Evolutionary conservation across 2,113 vertebrate genomes (phyloP).

Genomic region (Erinaceus europaeus): DNA sequence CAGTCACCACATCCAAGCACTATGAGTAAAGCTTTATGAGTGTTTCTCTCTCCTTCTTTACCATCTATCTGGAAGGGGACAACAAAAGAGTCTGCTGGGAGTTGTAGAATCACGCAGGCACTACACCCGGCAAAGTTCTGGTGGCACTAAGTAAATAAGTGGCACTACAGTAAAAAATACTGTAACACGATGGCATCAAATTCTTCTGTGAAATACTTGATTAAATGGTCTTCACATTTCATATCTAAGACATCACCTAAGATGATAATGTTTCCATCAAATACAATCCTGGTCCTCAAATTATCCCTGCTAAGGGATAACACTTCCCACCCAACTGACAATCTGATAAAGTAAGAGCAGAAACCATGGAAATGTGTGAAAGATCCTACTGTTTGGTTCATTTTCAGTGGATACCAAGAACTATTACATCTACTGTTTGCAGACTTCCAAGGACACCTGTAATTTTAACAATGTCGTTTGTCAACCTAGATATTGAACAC

Average conservation of each 20-base stretch:
- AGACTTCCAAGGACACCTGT: not conserved
- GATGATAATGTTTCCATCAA: not conserved
- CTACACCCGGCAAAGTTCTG: too few species aligned
- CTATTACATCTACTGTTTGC: not conserved
- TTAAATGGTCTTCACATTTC: not conserved
- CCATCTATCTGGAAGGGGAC: too few species aligned
- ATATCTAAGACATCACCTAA: not conserved
- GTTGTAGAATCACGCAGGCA: too few species aligned
- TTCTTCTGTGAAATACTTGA: constrained; percentile 1
- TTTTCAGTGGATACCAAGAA: not conserved
- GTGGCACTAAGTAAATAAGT: too few species aligned
- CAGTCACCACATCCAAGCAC: too few species aligned
- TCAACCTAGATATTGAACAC: not conserved
- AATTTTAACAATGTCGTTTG: constrained; percentile 4
- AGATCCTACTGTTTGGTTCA: not conserved
- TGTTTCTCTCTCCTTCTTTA: too few species aligned
- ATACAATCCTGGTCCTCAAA: not conserved
- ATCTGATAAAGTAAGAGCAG: not conserved
- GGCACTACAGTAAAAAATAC: too few species aligned
- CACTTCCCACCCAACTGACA: not conserved
- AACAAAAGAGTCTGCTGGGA: too few species aligned
- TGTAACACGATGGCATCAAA: not conserved
- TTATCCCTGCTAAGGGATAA: not conserved
- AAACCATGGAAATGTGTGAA: not conserved
- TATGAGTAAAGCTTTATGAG: too few species aligned